A percentile compares a stretch with the other conserved stretches of the same genome.
These are phyloP conservation scores for Pseudopodoces humilis DNA, from an alignment of 2,113 vertebrate genomes.

Conservation along the genomic window DNA sequence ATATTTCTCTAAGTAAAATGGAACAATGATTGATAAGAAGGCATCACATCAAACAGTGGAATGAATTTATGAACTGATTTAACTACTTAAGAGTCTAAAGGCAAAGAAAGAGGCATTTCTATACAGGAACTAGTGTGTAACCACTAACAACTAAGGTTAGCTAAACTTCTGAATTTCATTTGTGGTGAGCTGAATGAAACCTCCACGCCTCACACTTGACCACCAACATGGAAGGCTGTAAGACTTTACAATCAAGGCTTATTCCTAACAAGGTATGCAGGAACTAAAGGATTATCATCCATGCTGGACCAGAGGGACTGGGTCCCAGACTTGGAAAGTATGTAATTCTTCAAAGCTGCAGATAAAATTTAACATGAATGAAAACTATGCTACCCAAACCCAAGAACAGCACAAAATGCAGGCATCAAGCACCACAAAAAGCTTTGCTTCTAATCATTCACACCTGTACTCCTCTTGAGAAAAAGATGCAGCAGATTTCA, in stretches of 20 bases:
- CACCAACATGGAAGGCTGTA: neutral
- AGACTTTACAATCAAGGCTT: neutral
- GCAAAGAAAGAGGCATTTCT: neutral
- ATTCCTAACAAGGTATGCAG: neutral
- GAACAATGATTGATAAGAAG: neutral
- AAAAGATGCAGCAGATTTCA: neutral
- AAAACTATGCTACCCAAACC: neutral
- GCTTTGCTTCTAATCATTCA: neutral
- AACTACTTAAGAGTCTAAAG: neutral
- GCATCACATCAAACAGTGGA: neutral
- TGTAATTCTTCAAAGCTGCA: neutral
- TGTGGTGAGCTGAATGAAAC: neutral
- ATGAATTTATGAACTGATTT: neutral
- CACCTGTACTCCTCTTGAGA: neutral
- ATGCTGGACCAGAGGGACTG: neutral
- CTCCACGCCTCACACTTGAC: neutral
- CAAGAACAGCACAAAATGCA: neutral
- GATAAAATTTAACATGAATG: neutral
- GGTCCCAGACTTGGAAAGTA: neutral
- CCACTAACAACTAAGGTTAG: neutral
- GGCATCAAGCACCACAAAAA: neutral
- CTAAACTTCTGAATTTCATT: neutral
- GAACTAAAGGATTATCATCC: neutral
- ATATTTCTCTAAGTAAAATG: neutral
- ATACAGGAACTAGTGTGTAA: neutral